phyloP scores from a whole-genome alignment of 2,797 vertebrate genomes.

The Crocidura indochinensis region DNA sequence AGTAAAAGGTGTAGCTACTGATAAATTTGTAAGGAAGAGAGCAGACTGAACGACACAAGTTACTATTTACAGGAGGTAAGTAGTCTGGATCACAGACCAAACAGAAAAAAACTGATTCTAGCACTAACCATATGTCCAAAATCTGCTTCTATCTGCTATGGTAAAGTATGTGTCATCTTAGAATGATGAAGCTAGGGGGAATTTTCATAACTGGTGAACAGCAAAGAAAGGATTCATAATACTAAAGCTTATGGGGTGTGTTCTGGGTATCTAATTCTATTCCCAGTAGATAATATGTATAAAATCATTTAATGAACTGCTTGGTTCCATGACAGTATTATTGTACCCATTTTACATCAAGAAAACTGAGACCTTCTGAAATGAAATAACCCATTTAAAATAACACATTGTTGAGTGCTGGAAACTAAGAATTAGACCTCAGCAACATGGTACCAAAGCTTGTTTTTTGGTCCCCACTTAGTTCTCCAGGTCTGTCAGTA shows the following conservation, averaged over 20 bases:
- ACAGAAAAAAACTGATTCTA: not conserved
- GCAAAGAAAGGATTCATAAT: constrained; percentile 11
- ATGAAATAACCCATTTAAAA: too few species aligned
- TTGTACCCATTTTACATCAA: too few species aligned
- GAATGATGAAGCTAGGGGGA: not conserved
- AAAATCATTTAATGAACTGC: not conserved
- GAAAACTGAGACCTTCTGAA: too few species aligned
- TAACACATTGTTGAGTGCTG: not conserved
- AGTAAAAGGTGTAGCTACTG: not conserved
- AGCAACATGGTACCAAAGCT: not conserved
- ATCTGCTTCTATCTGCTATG: not conserved
- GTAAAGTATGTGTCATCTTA: not conserved
- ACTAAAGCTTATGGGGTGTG: not conserved
- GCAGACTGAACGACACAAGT: not conserved
- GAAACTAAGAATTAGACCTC: not conserved
- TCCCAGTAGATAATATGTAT: not conserved
- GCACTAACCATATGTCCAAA: not conserved
- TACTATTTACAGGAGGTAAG: not conserved
- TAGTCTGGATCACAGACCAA: not conserved
- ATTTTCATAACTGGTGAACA: not conserved
- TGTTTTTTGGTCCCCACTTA: not conserved
- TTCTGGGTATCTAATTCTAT: not conserved
- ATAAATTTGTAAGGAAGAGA: not conserved
- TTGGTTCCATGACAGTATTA: not conserved
- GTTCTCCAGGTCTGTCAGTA: not conserved